Evolutionary conservation across 2,888 invertebrate species (phyloP).

Genomic region (Lepidochrysops patricia): DNA sequence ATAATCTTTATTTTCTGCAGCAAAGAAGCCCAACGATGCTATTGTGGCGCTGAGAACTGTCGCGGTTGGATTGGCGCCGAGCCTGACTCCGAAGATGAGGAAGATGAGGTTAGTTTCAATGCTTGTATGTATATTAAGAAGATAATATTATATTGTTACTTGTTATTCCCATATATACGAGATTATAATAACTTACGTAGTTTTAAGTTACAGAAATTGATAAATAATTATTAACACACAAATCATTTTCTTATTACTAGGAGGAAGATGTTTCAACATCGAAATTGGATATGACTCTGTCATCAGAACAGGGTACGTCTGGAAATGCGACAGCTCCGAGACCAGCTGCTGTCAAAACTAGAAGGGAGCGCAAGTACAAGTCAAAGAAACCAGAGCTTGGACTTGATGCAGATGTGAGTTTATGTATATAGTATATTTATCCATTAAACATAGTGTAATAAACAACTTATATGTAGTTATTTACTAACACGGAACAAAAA

Average conservation of each 20-base stretch:
- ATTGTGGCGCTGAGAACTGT: slow-evolving; percentile 91
- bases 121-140: no score
- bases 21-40: slow-evolving; percentile 96
- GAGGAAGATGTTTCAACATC: slow-evolving; percentile 60
- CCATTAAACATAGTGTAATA: no score
- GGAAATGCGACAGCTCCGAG: slow-evolving; percentile 30
- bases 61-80: slow-evolving; percentile 96
- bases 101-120: slow-evolving; percentile 51
- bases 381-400: slow-evolving; percentile 53
- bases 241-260: slow-evolving; percentile 21
- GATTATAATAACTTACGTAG: no score
- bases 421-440: no score
- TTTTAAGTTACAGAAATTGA: no score
- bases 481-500: no score
- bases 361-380: slow-evolving; percentile 56
- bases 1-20: no score
- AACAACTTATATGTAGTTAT: no score
- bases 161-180: no score
- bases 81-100: slow-evolving; percentile 76
- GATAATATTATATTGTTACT: neutral
- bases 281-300: slow-evolving; percentile 41
- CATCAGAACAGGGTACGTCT: slow-evolving; percentile 34
- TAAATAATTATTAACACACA: no score
- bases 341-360: slow-evolving; percentile 37
- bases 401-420: slow-evolving; percentile 64